Conservation (phyloP, 2,113 vertebrate species). For the Coracopsis vasa region DNA sequence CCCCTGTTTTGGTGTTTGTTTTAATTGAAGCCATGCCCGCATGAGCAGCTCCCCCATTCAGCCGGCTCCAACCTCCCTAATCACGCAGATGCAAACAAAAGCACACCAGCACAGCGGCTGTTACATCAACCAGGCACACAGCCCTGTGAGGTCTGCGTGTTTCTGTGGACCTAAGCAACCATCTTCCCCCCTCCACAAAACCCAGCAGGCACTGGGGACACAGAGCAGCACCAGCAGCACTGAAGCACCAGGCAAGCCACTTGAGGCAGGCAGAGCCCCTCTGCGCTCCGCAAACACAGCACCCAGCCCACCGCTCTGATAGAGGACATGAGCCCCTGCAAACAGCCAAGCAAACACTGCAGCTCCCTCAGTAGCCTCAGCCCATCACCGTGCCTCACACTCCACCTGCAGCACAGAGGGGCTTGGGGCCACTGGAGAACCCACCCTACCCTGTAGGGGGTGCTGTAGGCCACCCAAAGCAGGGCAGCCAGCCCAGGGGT, state of each 20-base stretch:
- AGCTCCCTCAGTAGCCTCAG: neutral
- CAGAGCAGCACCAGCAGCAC: neutral
- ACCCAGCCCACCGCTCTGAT: too few species aligned
- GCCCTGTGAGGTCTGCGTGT: neutral
- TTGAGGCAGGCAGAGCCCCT: neutral
- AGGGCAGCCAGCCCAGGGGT: neutral
- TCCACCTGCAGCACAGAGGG: neutral
- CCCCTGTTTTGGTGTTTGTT: neutral
- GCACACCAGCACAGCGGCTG: neutral
- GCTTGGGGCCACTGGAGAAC: neutral
- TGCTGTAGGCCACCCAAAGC: neutral
- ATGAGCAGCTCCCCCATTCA: neutral
- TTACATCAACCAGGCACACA: neutral
- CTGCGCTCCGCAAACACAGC: neutral
- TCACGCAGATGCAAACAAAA: neutral
- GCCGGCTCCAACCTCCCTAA: neutral
- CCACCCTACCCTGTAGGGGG: neutral
- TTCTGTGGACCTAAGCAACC: neutral
- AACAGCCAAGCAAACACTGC: accelerated
- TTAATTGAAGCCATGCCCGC: neutral
- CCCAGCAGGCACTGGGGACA: neutral
- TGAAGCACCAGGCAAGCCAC: neutral
- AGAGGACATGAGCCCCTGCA: neutral
- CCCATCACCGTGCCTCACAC: accelerated
- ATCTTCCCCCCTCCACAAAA: neutral